Conservation (phyloP, 2,797 vertebrate species). For the Paedocypris micromegethes region DNA sequence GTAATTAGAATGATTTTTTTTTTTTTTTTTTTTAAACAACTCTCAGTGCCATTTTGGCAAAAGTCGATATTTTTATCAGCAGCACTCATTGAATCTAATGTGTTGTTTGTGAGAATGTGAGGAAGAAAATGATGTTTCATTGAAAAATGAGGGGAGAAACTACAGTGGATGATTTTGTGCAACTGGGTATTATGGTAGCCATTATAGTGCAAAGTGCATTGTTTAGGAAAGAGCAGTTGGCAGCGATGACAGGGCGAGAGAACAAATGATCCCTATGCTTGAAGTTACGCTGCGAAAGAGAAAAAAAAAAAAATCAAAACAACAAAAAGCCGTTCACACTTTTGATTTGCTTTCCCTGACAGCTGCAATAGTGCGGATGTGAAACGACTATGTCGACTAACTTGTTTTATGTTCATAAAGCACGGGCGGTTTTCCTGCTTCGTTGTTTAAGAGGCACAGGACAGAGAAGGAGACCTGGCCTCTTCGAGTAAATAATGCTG, state of each 20-base stretch:
- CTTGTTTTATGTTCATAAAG: constrained; percentile 54
- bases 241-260: constrained; percentile 36
- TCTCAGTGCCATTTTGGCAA: constrained; percentile 22
- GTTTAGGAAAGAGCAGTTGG: constrained; percentile 47
- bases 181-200: constrained; percentile 39
- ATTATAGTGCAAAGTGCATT: constrained; percentile 48
- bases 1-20: constrained; percentile 35
- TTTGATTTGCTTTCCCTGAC: constrained; percentile 52
- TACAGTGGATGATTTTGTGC: constrained; percentile 24
- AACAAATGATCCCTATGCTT: constrained; percentile 40
- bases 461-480: constrained; percentile 46
- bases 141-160: constrained; percentile 14
- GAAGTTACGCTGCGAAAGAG: constrained; percentile 20
- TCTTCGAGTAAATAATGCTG: constrained; percentile 48
- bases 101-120: constrained; percentile 34
- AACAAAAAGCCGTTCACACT: constrained; percentile 42
- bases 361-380: constrained; percentile 47
- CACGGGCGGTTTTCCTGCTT: constrained; percentile 43
- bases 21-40: constrained; percentile 2
- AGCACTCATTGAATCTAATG: constrained; percentile 32
- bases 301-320: constrained; percentile 15
- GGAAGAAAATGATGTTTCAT: constrained; percentile 6
- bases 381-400: constrained; percentile 46
- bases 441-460: constrained; percentile 48
- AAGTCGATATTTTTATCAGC: constrained; percentile 33